These are phyloP conservation scores for Drosophila sproati DNA, from an alignment of 1,140 invertebrate genomes.

Conservation along the genomic window DNA sequence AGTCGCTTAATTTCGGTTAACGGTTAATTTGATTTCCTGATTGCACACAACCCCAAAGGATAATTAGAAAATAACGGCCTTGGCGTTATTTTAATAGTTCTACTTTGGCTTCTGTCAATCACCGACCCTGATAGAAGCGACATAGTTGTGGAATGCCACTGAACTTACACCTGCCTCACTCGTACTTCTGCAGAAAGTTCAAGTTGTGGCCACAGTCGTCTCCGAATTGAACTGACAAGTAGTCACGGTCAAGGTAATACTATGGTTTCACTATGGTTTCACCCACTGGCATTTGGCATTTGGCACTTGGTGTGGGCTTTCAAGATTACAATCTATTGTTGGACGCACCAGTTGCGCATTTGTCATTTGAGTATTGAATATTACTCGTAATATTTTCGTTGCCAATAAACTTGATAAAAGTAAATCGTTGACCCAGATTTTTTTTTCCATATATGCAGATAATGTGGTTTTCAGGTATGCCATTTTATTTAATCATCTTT, in stretches of 20 bases:
- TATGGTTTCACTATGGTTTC: not conserved
- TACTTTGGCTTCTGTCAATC: not conserved
- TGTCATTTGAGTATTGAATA: not conserved
- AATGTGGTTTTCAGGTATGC: too few relatives aligned
- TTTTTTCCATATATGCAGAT: too few relatives aligned
- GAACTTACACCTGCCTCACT: not conserved
- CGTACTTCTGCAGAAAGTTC: not conserved
- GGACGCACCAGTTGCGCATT: constrained; percentile 10
- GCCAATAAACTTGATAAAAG: not conserved
- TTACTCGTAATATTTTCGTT: not conserved
- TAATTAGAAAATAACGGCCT: too few relatives aligned
- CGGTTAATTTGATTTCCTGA: too few relatives aligned
- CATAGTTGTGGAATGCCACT: not conserved
- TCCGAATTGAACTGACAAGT: not conserved
- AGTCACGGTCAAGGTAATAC: constrained; percentile 44
- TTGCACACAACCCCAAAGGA: too few relatives aligned
- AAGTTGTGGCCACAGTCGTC: not conserved
- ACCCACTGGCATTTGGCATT: not conserved
- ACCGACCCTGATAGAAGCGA: not conserved
- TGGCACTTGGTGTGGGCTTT: constrained; percentile 22
- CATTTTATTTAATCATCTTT: too few relatives aligned
- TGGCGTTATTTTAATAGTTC: not conserved
- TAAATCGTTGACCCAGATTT: not conserved
- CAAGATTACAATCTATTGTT: constrained; percentile 9
- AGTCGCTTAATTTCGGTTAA: too few relatives aligned